Percentiles rank a stretch among this genome's conserved stretches.
These are phyloP conservation scores for Montipora sp. DNA, from an alignment of 64 coral and sea anemone species.

Conservation along the genomic window DNA sequence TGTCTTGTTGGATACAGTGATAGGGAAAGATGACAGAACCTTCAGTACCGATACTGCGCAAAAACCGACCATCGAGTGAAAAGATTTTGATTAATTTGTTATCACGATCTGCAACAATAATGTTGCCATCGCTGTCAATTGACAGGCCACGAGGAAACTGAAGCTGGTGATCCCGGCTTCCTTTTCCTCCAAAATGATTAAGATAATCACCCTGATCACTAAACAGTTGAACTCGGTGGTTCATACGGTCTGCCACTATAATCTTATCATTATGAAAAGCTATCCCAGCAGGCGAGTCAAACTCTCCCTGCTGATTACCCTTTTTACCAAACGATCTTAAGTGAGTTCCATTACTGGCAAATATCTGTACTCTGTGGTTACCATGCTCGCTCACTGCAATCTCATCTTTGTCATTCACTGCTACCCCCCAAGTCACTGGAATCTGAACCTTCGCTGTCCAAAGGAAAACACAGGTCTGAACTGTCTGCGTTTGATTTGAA, in stretches of 20 bases:
- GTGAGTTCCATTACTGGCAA: not conserved
- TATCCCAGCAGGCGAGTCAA: no score
- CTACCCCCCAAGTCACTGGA: constrained; percentile 13
- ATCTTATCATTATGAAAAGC: no score
- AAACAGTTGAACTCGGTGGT: not conserved
- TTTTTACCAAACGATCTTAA: constrained; percentile 17
- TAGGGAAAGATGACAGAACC: not conserved
- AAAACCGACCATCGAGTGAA: constrained; percentile 14
- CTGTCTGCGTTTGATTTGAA: constrained; percentile 21
- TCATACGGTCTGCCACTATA: no score
- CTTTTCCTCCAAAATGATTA: not conserved
- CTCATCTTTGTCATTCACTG: constrained; percentile 41
- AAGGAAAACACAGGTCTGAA: constrained; percentile 33
- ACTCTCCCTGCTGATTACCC: no score
- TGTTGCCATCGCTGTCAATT: not conserved
- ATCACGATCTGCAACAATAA: constrained; percentile 22
- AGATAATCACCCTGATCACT: not conserved
- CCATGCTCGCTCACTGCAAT: constrained; percentile 8
- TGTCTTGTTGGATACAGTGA: constrained; percentile 10
- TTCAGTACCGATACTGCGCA: not conserved
- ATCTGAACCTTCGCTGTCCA: not conserved
- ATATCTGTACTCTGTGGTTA: constrained; percentile 31
- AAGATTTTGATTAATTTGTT: constrained; percentile 58
- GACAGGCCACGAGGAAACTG: not conserved
- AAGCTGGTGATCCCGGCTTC: not conserved